phyloP scores from a whole-genome alignment of 1,140 invertebrate genomes.

The Babylonia areolata region DNA sequence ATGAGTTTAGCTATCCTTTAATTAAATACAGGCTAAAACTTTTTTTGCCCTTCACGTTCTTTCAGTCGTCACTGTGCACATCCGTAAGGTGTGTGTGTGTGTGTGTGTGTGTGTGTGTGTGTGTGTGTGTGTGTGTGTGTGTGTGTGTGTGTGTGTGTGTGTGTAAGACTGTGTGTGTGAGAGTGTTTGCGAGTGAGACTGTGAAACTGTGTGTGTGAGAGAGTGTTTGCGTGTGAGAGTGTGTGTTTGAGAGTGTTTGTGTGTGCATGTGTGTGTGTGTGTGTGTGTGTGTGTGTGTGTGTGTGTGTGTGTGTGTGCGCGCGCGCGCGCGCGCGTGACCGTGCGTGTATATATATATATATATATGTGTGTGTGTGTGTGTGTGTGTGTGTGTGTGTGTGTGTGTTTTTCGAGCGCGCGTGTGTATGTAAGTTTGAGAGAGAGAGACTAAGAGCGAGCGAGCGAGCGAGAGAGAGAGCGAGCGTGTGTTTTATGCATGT shows the following conservation, averaged over 20 bases:
- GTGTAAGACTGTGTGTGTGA: neutral
- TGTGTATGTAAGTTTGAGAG: no score
- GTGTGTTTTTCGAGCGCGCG: neutral
- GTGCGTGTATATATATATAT: neutral
- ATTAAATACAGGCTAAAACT: no score
- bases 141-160: conserved; percentile 14
- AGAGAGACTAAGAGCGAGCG: no score
- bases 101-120: conserved; percentile 5
- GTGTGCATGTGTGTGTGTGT: neutral
- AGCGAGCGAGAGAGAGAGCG: no score
- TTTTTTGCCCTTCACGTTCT: no score
- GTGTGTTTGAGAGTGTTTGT: neutral
- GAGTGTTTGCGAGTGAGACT: neutral
- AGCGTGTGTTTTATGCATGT: no score
- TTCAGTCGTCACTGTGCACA: no score
- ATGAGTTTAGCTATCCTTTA: no score
- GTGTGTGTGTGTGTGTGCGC: neutral
- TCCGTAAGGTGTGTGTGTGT: no score
- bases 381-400: conserved; percentile 9
- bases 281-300: conserved; percentile 1
- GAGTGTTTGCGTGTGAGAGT: neutral
- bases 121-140: conserved; percentile 14
- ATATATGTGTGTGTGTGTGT: neutral
- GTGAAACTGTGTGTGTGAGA: neutral
- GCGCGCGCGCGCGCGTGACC: no score